A percentile compares a stretch with the other conserved stretches of the same genome.
These are phyloP conservation scores for Myripristis murdjan DNA, from an alignment of 2,797 vertebrate genomes.

Conservation along the genomic window DNA sequence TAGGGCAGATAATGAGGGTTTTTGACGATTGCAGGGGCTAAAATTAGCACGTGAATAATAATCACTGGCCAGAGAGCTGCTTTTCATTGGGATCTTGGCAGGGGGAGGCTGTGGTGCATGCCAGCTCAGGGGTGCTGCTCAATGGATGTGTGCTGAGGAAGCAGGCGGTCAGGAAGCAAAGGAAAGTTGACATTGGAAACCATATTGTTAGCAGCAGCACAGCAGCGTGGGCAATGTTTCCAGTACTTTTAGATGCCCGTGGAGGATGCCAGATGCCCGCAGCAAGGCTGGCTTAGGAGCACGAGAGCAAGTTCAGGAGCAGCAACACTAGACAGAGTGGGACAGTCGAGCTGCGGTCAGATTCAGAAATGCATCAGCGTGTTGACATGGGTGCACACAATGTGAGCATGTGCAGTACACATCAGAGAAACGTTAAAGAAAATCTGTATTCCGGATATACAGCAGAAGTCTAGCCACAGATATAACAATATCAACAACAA, in stretches of 20 bases:
- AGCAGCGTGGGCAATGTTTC: conserved; percentile 30
- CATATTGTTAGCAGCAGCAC: conserved; percentile 48
- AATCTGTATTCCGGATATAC: neutral
- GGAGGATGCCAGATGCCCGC: conserved; percentile 45
- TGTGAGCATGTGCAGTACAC: neutral
- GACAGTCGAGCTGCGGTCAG: conserved; percentile 9
- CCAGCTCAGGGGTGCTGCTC: conserved; percentile 61
- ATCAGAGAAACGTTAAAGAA: conserved; percentile 1
- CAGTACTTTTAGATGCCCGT: conserved; percentile 41
- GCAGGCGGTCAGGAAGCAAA: conserved; percentile 41
- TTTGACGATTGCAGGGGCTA: conserved; percentile 62
- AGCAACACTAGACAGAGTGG: conserved; percentile 34
- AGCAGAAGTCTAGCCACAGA: conserved; percentile 29
- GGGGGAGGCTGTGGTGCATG: conserved; percentile 26
- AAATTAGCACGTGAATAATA: conserved; percentile 80
- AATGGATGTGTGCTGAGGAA: conserved; percentile 42
- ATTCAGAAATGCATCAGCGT: conserved; percentile 22
- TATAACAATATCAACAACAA: conserved; percentile 33
- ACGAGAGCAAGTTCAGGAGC: conserved; percentile 22
- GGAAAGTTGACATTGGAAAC: conserved; percentile 63
- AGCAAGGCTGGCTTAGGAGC: conserved; percentile 5
- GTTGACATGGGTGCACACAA: conserved; percentile 10
- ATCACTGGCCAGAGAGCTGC: conserved; percentile 59
- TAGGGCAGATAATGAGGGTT: conserved; percentile 55
- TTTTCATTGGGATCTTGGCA: conserved; percentile 74